phyloP scores from a whole-genome alignment of 2,888 invertebrate species.

The Callosobruchus maculatus region DNA sequence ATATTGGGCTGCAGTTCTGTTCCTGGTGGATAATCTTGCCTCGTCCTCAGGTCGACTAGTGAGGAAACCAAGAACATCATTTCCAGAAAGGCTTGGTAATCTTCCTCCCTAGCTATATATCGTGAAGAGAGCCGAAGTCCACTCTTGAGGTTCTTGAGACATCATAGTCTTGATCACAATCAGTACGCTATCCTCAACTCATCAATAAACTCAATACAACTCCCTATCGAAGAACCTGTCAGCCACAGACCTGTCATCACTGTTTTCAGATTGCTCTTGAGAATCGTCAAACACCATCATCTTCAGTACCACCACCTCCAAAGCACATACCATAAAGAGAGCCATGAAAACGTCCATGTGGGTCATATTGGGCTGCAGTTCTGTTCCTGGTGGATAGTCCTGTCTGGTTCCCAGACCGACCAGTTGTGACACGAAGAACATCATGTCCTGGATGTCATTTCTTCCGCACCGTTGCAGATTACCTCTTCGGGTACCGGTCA shows the following conservation, averaged over 20 bases:
- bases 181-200: too few species aligned
- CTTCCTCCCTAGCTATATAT: too few species aligned
- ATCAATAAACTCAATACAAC: neutral
- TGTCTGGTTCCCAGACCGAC: too few species aligned
- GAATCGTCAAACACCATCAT: slow-evolving; percentile 61
- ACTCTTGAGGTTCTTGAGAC: neutral
- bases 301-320: slow-evolving; percentile 76
- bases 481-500: neutral
- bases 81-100: neutral
- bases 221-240: slow-evolving; percentile 24
- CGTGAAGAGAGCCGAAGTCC: too few species aligned
- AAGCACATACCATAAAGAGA: slow-evolving; percentile 72
- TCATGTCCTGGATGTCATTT: neutral
- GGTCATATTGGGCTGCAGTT: slow-evolving; percentile 29
- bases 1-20: slow-evolving; percentile 26
- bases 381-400: slow-evolving; percentile 41
- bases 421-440: too few species aligned
- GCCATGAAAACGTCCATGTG: slow-evolving; percentile 72
- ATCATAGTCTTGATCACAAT: neutral
- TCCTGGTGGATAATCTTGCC: slow-evolving; percentile 40
- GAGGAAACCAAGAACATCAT: neutral
- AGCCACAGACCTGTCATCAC: slow-evolving; percentile 1
- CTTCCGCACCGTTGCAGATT: neutral
- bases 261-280: neutral
- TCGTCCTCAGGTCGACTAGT: slow-evolving; percentile 5